Base-by-base conservation (phyloP, 2,797 vertebrate genomes). In the Enteromius treurensis region DNA sequence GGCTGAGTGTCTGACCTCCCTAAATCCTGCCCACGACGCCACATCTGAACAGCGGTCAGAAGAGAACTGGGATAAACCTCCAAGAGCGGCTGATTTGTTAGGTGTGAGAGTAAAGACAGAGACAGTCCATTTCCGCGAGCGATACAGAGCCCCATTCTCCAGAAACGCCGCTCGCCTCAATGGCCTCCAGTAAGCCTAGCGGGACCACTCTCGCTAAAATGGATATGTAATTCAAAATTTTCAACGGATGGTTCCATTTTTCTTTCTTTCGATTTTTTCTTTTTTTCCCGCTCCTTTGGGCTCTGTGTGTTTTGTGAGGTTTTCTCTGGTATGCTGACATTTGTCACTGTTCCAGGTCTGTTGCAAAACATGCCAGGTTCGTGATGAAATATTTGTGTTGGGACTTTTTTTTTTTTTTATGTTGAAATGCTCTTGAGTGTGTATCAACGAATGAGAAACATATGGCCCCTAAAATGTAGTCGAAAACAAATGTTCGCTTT, bases 391-490 rank as follows among this genome's bases (percentile, higher is more conserved):
- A 88, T 89, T 89, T 89, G 81, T 85, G 85, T 86, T 86, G 78
- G 62, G 74, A 79, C 47, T 83, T 85, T 86, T 89, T 88, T 77
- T 77, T 26, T 26, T 85, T 79, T 88, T 88, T 89, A 92, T 93
- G 90, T 90, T 92, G 90, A 93, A 93, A 92, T 90, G 86, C 89
- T 93, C 92, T 92, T 92, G 93, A 93, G 92, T 93, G 91, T 91
- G 90, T 92, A 93, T 92, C 81, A 85, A 91, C 84, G 89, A 95
- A 95, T 92, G 88, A 94, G 93, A 94, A 95, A 90, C 94, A 95
- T 85, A 94, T 95, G 94, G 90, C 82, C 88, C 77, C 86, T 84
- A 88, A 89, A 90, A 81, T 65, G 26, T 84, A 88, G 89, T 83
- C 82, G 80, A 89, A 90, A 90, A 90, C 89, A 90, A 91, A 87